A percentile compares a stretch with the other conserved stretches of the same genome.
phyloP scores from a whole-genome alignment of 2,888 invertebrate genomes.

The Tetragonula carbonaria region DNA sequence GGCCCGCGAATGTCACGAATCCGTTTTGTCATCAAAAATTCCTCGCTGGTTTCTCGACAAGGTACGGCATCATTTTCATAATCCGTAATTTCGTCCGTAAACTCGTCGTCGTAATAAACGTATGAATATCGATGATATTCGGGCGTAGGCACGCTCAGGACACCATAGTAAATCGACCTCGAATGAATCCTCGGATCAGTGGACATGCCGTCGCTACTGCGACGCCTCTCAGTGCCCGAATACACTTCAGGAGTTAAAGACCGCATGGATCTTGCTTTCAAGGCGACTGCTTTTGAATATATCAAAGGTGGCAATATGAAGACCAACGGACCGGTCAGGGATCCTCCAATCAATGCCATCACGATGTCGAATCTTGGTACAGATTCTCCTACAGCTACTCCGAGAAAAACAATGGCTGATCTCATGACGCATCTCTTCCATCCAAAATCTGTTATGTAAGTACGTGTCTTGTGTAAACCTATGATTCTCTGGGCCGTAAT shows the following conservation, averaged over 20 bases:
- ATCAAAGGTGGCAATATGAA: constrained; percentile 94
- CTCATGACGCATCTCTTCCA: constrained; percentile 89
- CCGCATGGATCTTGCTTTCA: constrained; percentile 75
- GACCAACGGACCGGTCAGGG: constrained; percentile 92
- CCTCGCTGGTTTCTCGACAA: constrained; percentile 7
- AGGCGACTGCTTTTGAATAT: constrained; percentile 88
- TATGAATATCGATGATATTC: constrained; percentile 74
- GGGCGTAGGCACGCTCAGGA: constrained; percentile 38
- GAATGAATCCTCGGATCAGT: constrained; percentile 77
- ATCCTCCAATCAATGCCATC: constrained; percentile 94
- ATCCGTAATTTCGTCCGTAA: constrained; percentile 54
- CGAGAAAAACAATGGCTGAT: constrained; percentile 88
- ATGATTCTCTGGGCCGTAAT: too few relatives aligned
- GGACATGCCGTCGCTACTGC: constrained; percentile 49
- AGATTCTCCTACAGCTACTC: constrained; percentile 91
- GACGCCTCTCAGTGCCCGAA: constrained; percentile 68
- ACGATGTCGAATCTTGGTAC: constrained; percentile 94
- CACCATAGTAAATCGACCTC: constrained; percentile 71
- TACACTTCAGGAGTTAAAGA: constrained; percentile 65
- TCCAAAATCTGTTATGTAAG: constrained; percentile 88
- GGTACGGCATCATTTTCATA: constrained; percentile 51
- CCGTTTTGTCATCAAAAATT: constrained; percentile 38
- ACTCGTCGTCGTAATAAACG: constrained; percentile 76
- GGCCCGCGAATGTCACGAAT: constrained; percentile 42
- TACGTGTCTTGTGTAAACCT: constrained; percentile 11